Evolutionary conservation across 2,113 vertebrate genomes (phyloP).

Genomic region (Benitochromis conjunctus): DNA sequence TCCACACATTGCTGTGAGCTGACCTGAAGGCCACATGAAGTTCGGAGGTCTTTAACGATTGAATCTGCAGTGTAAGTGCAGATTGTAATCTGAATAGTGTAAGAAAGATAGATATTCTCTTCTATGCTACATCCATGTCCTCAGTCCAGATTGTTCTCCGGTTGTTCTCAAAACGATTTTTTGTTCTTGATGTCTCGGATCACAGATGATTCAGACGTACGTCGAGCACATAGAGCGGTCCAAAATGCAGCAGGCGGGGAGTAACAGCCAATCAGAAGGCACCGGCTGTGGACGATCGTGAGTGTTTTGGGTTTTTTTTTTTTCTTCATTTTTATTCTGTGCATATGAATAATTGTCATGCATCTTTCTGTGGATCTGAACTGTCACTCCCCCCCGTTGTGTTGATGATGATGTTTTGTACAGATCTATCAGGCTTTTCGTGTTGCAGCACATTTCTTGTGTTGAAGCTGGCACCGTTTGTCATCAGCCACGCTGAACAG

Average conservation of each 20-base stretch:
- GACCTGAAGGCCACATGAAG: not conserved
- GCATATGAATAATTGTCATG: not conserved
- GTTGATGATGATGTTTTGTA: not conserved
- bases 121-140: not conserved
- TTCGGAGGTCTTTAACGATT: not conserved
- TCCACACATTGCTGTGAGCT: not conserved
- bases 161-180: not conserved
- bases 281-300: conserved; percentile 87
- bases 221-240: conserved; percentile 96
- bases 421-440: not conserved
- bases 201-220: conserved; percentile 98
- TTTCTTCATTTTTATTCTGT: not conserved
- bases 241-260: conserved; percentile 88
- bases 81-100: no score
- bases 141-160: not conserved
- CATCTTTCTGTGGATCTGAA: not conserved
- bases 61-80: no score
- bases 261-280: conserved; percentile 86
- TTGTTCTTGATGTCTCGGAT: not conserved
- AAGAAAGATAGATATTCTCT: not conserved
- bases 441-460: not conserved
- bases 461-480: not conserved
- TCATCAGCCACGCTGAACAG: not conserved
- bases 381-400: not conserved
- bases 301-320: conserved; percentile 51